These are phyloP conservation scores for Typhlomys cinereus DNA, from an alignment of 2,113 vertebrate species.

Conservation along the genomic window DNA sequence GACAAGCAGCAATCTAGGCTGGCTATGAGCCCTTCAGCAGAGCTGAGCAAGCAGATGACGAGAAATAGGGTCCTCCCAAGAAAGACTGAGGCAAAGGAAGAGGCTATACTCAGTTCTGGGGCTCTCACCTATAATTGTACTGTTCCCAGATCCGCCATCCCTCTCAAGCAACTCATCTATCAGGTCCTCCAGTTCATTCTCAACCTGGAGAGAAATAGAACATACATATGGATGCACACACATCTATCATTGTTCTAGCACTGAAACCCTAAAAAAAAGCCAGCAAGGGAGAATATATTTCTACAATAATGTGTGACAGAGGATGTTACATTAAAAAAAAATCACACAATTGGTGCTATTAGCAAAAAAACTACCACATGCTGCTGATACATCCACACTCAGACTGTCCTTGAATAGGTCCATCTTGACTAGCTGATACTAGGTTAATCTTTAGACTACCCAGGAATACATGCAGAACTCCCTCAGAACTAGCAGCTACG, in stretches of 20 bases:
- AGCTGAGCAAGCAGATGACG: conserved; percentile 81
- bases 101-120: conserved; percentile 68
- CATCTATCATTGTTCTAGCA: conserved; percentile 67
- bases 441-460: conserved; percentile 45
- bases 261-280: conserved; percentile 55
- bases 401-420: conserved; percentile 56
- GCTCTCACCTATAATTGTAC: conserved; percentile 92
- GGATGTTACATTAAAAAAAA: conserved; percentile 43
- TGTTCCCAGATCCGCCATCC: conserved; percentile 92
- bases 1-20: conserved; percentile 77
- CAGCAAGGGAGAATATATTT: conserved; percentile 63
- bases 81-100: conserved; percentile 65
- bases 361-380: conserved; percentile 49
- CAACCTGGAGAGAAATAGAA: conserved; percentile 88
- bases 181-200: conserved; percentile 96
- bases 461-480: conserved; percentile 59
- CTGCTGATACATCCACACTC: conserved; percentile 50
- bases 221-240: conserved; percentile 74
- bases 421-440: conserved; percentile 34
- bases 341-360: conserved; percentile 43
- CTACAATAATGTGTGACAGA: conserved; percentile 44
- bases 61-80: conserved; percentile 79
- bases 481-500: conserved; percentile 41
- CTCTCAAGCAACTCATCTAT: conserved; percentile 95
- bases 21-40: conserved; percentile 79